phyloP scores from a whole-genome alignment of 2,797 vertebrate genomes.

The Bradypodion ventrale region DNA sequence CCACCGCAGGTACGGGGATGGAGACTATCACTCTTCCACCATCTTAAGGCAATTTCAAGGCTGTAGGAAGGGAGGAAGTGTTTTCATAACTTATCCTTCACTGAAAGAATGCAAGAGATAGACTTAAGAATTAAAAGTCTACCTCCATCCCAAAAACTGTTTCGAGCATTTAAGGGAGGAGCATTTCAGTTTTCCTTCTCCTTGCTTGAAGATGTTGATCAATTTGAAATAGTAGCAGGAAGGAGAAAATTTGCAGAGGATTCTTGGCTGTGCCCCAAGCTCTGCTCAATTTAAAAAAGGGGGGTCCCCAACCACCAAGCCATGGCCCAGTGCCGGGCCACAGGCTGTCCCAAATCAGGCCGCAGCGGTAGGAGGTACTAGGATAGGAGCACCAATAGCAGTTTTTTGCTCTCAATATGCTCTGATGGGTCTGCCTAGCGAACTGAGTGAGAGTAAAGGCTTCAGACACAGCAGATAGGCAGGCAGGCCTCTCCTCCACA shows the following conservation, averaged over 20 bases:
- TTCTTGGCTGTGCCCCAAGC: not conserved
- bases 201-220: not conserved
- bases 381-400: no score
- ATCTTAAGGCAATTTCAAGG: not conserved
- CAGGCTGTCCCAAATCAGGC: no score
- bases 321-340: no score
- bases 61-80: not conserved
- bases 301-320: no score
- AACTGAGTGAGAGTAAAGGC: no score
- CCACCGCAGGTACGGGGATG: not conserved
- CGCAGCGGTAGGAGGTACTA: no score
- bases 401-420: no score
- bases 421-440: no score
- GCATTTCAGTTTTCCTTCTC: not conserved
- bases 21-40: not conserved
- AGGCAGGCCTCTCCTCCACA: no score
- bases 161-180: not conserved
- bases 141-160: not conserved
- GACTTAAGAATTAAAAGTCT: not conserved
- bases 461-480: no score
- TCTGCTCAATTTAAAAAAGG: no score
- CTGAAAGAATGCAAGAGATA: not conserved
- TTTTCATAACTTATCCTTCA: not conserved
- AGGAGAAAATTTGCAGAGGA: not conserved
- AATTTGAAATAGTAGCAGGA: not conserved